Base-by-base conservation (phyloP, 2,888 invertebrate species). In the Eupithecia centaureata region DNA sequence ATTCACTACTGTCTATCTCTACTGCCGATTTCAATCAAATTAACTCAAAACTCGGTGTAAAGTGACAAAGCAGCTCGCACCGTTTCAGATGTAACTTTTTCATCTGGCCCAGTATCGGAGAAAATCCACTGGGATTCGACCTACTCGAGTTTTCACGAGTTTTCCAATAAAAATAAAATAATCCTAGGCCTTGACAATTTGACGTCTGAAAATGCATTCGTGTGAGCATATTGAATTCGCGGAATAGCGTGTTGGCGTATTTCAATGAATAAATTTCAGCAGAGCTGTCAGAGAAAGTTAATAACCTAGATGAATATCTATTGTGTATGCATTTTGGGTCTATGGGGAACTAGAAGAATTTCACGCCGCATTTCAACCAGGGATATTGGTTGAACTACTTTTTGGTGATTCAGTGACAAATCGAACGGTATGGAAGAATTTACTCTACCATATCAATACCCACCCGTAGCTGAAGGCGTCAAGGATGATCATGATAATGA, bases 241-340 rank as follows among this genome's bases (percentile, higher is more conserved):
- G 62, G 64, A 65, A 68, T 58, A 66, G 65, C 63, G 64, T 63
- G 1, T 4, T 52, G 52, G 28, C 60, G 60, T 67, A 71, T 73
- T 75, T 73, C 73, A 67, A 75, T 75, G 72, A 75, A 75, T 75
- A 73, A 72, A 72, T 75, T 75, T 73, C 59, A 13, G 61, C 32
- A 57, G 38, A 63, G 61, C 54, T 54, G 25, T 38, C 59, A 27
- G 59, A 27, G 59, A 27, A n/a, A 58, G 33, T 28, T 22, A 52
- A 52, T 52, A 52, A 28, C n/a, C 54, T n/a, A n/a, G 18, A 12
- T 30, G 7, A n/a, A 18, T 56, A 27, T 56, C 18, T 52, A 27
- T 56, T n/a, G 30, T 27, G n/a, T n/a, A 28, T 30, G n/a, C 30
- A 30, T 10, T 56, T 28, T n/a, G 5, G 5, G 52, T 22, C 25